A percentile compares a stretch with the other conserved stretches of the same genome.
These are phyloP conservation scores for Zapornia atra DNA, from an alignment of 2,113 vertebrate genomes.

Conservation along the genomic window DNA sequence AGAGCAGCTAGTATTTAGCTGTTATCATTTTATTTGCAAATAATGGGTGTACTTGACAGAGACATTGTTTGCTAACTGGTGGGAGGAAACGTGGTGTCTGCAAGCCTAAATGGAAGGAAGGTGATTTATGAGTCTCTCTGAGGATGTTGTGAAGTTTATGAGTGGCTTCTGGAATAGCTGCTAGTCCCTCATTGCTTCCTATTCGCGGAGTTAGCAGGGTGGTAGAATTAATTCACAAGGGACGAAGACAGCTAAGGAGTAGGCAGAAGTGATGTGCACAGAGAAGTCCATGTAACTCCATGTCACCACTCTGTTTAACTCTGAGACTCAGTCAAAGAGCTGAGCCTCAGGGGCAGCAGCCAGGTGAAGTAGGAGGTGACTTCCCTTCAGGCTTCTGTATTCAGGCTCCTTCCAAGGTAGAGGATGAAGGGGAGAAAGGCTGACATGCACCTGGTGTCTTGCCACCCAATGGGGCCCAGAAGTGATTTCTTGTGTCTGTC, in stretches of 20 bases:
- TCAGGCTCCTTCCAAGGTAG: background rate
- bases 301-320: background rate
- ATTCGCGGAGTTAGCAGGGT: background rate
- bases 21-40: slow-evolving; percentile 5
- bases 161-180: background rate
- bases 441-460: background rate
- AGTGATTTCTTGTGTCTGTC: background rate
- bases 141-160: background rate
- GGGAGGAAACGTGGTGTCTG: background rate
- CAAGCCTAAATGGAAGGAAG: background rate
- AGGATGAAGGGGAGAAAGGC: background rate
- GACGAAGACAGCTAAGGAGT: background rate
- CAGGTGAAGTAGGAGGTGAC: background rate
- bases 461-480: background rate
- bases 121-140: background rate
- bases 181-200: background rate
- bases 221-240: background rate
- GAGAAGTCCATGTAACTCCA: background rate
- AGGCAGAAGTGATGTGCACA: background rate
- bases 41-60: background rate
- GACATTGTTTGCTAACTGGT: background rate
- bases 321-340: background rate
- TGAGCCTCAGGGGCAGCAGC: background rate
- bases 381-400: background rate
- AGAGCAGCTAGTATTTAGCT: background rate